phyloP scores from a whole-genome alignment of 1,140 invertebrate species.

The Brachionus koreanus region DNA sequence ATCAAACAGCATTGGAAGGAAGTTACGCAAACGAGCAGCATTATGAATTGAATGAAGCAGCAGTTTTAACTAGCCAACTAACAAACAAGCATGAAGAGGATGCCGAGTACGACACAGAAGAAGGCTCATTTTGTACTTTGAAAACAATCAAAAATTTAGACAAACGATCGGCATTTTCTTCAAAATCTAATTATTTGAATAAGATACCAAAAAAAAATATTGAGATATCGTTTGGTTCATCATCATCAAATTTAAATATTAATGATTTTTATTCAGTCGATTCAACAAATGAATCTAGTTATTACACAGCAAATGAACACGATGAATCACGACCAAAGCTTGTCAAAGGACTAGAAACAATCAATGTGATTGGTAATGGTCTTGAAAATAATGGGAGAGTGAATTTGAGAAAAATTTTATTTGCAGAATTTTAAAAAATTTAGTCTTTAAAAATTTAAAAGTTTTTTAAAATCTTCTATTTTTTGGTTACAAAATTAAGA shows the following conservation, averaged over 20 bases:
- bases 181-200: background rate
- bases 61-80: background rate
- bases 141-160: background rate
- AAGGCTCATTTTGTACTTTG: background rate
- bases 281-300: conserved; percentile 23
- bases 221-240: background rate
- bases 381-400: background rate
- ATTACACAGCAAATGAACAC: conserved; percentile 43
- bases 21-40: background rate
- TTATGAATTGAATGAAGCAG: background rate
- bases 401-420: background rate
- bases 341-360: background rate
- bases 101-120: background rate
- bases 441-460: too few relatives aligned
- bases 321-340: conserved; percentile 21
- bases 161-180: background rate
- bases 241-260: background rate
- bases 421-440: too few relatives aligned
- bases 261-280: conserved; percentile 40
- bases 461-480: too few relatives aligned
- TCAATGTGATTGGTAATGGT: background rate
- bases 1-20: background rate
- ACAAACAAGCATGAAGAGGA: background rate
- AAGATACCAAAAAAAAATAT: background rate
- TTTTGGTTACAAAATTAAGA: too few relatives aligned